Base-by-base conservation (phyloP, 2,113 vertebrate genomes). In the Empidonax traillii region DNA sequence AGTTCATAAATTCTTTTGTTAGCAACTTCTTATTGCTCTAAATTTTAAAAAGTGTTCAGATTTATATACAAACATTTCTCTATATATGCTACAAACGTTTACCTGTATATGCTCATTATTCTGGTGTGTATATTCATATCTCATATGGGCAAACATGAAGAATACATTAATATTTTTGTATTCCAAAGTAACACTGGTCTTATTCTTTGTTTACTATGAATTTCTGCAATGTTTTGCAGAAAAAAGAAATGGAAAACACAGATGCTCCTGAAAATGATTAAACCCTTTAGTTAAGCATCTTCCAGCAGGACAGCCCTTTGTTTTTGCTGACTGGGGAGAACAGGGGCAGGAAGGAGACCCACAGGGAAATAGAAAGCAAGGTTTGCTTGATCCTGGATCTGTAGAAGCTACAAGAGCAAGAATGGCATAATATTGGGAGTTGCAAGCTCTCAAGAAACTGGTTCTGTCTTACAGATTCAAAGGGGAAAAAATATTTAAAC, bases 321-420 rank as follows among this genome's bases (percentile, higher is more conserved):
- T 16, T 37, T 52, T 78, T 53, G 31, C 14, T 41, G 23, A 17
- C 5, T 80, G 33, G 7, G 41, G 18, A 66, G 17, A 87, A 14
- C 0, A 39, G 4, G 10, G 8, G 6, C 8, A 23, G 27, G 23
- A 76, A 27, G 27, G 15, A 80, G 18, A 39, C 2, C 9, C 8
- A 6, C 1, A 3, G 8, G 24, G 39, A 65, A 31, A 14, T 1
- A 4, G 15, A 67, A 10, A 20, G 28, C 24, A 41, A 44, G 8
- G 4, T 83, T 31, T 47, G 1, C 31, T 77, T 59, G 12, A 5
- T 63, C 22, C 44, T 55, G 20, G 7, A n/a, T 44, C 8, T 49
- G 18, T 56, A 56, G 37, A 56, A 90, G 5, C 6, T 31, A 46
- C 4, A 25, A 53, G 44, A 52, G 21, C 10, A 73, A 7, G 23